Conservation (phyloP, 2,888 invertebrate species). For the Tachystola acroxantha region DNA sequence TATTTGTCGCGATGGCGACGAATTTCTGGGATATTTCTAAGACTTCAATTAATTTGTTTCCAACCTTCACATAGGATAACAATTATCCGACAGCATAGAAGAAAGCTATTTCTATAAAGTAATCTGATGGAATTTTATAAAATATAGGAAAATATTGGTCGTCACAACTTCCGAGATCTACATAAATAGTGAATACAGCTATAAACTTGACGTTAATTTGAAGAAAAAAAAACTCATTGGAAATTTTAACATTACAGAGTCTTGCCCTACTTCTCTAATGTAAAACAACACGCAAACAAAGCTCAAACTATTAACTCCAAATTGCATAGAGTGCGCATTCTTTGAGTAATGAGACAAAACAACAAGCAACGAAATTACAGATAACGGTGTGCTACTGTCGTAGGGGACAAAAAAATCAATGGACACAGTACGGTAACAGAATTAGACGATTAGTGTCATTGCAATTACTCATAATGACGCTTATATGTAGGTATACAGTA, state of each 20-base stretch:
- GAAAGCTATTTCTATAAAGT: too few species aligned
- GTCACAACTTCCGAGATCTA: too few species aligned
- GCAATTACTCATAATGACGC: slow-evolving; percentile 42
- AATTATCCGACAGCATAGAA: too few species aligned
- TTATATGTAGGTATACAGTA: slow-evolving; percentile 31
- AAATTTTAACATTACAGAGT: slow-evolving; percentile 23
- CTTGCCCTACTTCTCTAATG: slow-evolving; percentile 29
- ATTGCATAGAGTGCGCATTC: slow-evolving; percentile 24
- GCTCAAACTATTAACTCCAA: slow-evolving; percentile 22
- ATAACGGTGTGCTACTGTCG: slow-evolving; percentile 33
- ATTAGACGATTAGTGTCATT: slow-evolving; percentile 51
- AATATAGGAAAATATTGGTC: too few species aligned
- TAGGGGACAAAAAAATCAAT: slow-evolving; percentile 41
- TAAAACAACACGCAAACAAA: slow-evolving; percentile 26
- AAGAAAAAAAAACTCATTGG: too few species aligned
- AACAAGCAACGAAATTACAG: slow-evolving; percentile 33
- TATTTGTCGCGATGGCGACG: slow-evolving; percentile 7
- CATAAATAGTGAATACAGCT: too few species aligned
- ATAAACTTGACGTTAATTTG: too few species aligned
- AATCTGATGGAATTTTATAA: too few species aligned
- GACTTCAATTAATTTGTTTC: not conserved
- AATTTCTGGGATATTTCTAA: not conserved
- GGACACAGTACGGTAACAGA: slow-evolving; percentile 32
- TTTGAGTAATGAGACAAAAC: slow-evolving; percentile 34
- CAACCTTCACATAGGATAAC: too few species aligned